phyloP scores from a whole-genome alignment of 2,797 vertebrate genomes.

The Lutjanus argentimaculatus region DNA sequence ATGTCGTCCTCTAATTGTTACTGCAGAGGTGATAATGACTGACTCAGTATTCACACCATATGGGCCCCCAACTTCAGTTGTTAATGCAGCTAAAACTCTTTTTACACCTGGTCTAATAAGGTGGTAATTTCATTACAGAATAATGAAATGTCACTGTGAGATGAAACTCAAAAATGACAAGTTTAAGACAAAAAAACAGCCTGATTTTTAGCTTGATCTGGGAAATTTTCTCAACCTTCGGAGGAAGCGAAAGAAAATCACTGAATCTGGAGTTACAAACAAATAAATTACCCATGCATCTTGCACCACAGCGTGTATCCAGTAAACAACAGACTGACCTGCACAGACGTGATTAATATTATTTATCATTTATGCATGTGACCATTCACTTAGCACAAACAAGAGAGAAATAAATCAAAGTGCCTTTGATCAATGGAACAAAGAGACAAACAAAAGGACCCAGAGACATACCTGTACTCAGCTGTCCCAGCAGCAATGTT shows the following conservation, averaged over 20 bases:
- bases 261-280: not conserved
- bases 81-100: slow-evolving; percentile 8
- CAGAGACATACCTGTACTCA: slow-evolving; percentile 70
- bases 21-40: slow-evolving; percentile 17
- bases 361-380: slow-evolving; percentile 2
- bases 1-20: not conserved
- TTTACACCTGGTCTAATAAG: not conserved
- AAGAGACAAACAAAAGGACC: slow-evolving; percentile 1
- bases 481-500: slow-evolving; percentile 34
- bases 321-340: slow-evolving; percentile 15
- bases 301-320: not conserved
- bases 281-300: not conserved
- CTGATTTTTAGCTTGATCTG: slow-evolving; percentile 1
- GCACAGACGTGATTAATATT: slow-evolving; percentile 3
- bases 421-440: slow-evolving; percentile 23
- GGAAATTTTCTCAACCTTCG: not conserved
- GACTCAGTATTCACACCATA: slow-evolving; percentile 15
- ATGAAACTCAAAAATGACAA: not conserved
- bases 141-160: not conserved
- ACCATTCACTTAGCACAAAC: not conserved
- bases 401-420: not conserved
- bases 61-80: not conserved
- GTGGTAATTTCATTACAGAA: not conserved
- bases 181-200: not conserved
- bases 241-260: not conserved